Percentiles rank a stretch among this genome's conserved stretches.
phyloP scores from a whole-genome alignment of 2,113 vertebrate species.

The Cebidichthys violaceus region DNA sequence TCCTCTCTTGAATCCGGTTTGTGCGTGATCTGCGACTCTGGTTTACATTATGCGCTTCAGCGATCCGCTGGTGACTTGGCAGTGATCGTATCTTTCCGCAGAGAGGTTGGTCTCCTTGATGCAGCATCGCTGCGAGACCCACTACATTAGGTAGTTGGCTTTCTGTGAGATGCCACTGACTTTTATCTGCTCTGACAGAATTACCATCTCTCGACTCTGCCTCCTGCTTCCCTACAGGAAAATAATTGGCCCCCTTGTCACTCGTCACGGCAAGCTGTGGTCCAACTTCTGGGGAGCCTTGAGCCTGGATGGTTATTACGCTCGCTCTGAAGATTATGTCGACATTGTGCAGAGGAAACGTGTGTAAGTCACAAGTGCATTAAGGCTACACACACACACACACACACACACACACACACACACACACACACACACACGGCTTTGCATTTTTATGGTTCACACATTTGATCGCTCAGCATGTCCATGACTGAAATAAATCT shows the following conservation, averaged over 20 bases:
- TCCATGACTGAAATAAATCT: constrained; percentile 18
- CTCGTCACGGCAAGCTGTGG: constrained; percentile 95
- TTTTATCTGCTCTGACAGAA: constrained; percentile 66
- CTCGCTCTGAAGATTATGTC: constrained; percentile 96
- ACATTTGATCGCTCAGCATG: constrained; percentile 2
- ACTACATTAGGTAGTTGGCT: constrained; percentile 48
- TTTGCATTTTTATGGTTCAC: constrained; percentile 26
- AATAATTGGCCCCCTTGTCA: constrained; percentile 95
- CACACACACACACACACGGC: constrained; percentile 1
- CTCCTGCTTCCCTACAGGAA: constrained; percentile 84
- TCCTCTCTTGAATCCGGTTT: constrained; percentile 7
- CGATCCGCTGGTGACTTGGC: constrained; percentile 39
- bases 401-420: no score
- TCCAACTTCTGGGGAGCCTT: constrained; percentile 99
- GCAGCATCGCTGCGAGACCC: constrained; percentile 17
- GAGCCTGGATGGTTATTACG: constrained; percentile 96
- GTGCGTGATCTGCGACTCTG: constrained; percentile 12
- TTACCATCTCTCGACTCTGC: constrained; percentile 47
- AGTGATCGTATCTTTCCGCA: constrained; percentile 27
- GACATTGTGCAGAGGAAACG: constrained; percentile 97
- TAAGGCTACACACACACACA: neutral
- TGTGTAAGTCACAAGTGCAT: constrained; percentile 87
- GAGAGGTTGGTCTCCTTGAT: constrained; percentile 30
- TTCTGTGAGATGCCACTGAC: constrained; percentile 49
- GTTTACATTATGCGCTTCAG: constrained; percentile 16